Evolutionary conservation across 2,888 invertebrate species (phyloP).

Genomic region (Tetanocera ferruginea): DNA sequence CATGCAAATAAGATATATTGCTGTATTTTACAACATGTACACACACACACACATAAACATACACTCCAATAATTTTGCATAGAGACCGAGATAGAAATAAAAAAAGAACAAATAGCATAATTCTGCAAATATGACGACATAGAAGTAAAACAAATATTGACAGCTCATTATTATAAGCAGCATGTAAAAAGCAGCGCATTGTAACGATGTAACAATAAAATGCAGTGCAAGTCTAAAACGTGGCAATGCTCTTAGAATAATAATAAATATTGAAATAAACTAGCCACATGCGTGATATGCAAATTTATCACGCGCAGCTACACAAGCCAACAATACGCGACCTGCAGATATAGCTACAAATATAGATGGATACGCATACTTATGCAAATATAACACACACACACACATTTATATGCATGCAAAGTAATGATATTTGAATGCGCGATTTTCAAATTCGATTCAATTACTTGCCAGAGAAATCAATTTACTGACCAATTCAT

Average conservation of each 20-base stretch:
- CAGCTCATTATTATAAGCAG: slow-evolving; percentile 25
- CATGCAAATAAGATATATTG: slow-evolving; percentile 2
- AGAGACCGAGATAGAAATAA: background rate
- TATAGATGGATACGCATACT: background rate
- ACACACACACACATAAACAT: slow-evolving; percentile 1
- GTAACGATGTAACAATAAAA: background rate
- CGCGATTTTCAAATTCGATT: slow-evolving; percentile 9
- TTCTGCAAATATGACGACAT: slow-evolving; percentile 12
- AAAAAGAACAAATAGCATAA: slow-evolving; percentile 3
- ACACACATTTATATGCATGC: background rate
- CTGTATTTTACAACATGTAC: slow-evolving; percentile 3
- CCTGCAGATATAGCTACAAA: background rate
- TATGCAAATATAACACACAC: background rate
- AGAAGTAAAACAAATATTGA: slow-evolving; percentile 25
- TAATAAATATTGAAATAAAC: slow-evolving; percentile 21
- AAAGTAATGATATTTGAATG: background rate
- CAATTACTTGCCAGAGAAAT: background rate
- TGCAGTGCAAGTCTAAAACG: background rate
- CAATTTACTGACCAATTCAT: slow-evolving; percentile 15
- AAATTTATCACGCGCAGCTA: background rate
- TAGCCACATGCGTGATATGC: background rate
- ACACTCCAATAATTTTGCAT: background rate
- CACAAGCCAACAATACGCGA: background rate
- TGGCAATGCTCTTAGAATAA: background rate
- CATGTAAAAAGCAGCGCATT: background rate